Conservation (phyloP, 2,113 vertebrate genomes). For the Xenus cinereus region DNA sequence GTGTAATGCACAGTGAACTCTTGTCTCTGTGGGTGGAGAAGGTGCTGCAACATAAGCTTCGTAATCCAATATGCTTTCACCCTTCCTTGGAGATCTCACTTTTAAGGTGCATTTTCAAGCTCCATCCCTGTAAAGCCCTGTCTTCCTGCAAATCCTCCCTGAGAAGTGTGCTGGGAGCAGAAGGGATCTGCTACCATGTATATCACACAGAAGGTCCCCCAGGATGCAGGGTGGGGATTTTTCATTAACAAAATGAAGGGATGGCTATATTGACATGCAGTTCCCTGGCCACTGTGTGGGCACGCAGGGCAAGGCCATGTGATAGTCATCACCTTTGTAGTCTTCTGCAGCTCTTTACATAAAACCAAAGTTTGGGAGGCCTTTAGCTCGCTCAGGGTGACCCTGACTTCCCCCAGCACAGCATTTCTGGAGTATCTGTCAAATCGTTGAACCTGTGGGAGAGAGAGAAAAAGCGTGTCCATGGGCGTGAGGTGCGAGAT, state of each 20-base stretch:
- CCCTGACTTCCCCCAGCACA: slow-evolving; percentile 72
- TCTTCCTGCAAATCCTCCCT: not conserved
- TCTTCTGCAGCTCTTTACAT: slow-evolving; percentile 66
- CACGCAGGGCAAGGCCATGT: not conserved
- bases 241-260: not conserved
- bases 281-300: not conserved
- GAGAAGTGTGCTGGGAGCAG: not conserved
- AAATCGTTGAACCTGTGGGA: slow-evolving; percentile 73
- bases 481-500: not conserved
- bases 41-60: not conserved
- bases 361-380: slow-evolving; percentile 71
- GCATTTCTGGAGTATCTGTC: slow-evolving; percentile 76
- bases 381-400: slow-evolving; percentile 57
- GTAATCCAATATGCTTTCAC: not conserved
- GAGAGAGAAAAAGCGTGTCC: not conserved
- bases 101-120: not conserved
- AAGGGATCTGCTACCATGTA: not conserved
- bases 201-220: not conserved
- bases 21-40: not conserved
- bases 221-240: not conserved
- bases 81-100: not conserved
- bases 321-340: slow-evolving; percentile 67
- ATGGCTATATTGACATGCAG: not conserved
- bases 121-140: not conserved
- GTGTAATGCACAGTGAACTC: not conserved